Evolutionary conservation across 37 sponge, comb jelly and placozoan species (phyloP).

Genomic region (Amphimedon queenslandica): DNA sequence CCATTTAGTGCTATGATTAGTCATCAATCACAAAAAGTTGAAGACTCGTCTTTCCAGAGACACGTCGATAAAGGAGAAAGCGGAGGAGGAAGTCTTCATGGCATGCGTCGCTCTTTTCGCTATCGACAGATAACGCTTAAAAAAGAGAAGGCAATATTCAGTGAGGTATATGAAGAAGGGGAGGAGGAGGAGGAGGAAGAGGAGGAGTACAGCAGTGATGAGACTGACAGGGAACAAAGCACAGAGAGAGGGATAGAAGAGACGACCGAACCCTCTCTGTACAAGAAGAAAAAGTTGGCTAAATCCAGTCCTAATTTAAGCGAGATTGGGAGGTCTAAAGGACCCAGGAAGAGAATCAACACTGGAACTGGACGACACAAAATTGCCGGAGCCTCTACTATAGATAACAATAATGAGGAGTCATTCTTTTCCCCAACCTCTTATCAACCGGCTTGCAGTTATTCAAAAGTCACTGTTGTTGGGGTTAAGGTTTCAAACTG

Average conservation of each 20-base stretch:
- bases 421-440: not conserved
- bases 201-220: not conserved
- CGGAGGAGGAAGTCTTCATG: not conserved
- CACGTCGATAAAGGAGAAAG: not conserved
- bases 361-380: not conserved
- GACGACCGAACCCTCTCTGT: not conserved
- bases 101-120: not conserved
- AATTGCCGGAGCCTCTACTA: not conserved
- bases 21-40: not conserved
- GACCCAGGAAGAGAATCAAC: too few species aligned
- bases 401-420: not conserved
- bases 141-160: not conserved
- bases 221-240: too few species aligned
- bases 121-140: slow-evolving; percentile 1
- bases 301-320: slow-evolving; percentile 10
- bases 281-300: not conserved
- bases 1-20: not conserved
- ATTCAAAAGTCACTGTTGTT: slow-evolving; percentile 29
- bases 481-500: not conserved
- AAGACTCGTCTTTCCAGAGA: not conserved
- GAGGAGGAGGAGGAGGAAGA: not conserved
- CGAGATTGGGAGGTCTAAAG: not conserved
- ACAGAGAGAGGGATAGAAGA: not conserved
- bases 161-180: not conserved
- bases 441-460: slow-evolving; percentile 12